A percentile compares a stretch with the other conserved stretches of the same genome.
These are phyloP conservation scores for Hylaeus volcanicus DNA, from an alignment of 1,140 invertebrate genomes.

Conservation along the genomic window DNA sequence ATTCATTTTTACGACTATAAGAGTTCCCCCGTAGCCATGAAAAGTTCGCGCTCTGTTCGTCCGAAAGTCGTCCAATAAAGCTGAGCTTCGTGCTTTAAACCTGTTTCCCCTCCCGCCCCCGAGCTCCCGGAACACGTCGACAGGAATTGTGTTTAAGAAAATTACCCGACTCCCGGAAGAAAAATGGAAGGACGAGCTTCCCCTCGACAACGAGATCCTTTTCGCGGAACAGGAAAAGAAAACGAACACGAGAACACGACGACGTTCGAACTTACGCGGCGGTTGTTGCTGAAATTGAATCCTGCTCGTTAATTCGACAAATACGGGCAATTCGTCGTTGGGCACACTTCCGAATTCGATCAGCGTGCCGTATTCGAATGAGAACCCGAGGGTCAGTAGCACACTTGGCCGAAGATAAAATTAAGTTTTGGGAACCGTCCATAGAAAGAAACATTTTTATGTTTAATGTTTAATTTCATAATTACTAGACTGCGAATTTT, in stretches of 20 bases:
- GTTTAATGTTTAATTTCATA: no score
- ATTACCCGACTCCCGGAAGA: conserved; percentile 32
- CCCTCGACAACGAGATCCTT: conserved; percentile 24
- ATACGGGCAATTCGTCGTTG: not conserved
- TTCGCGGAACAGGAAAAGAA: conserved; percentile 8
- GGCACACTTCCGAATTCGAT: not conserved
- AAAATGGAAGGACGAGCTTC: conserved; percentile 4
- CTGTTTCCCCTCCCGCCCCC: conserved; percentile 9
- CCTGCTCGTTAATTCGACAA: not conserved
- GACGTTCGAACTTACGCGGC: not conserved
- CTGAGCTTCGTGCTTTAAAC: conserved; percentile 30
- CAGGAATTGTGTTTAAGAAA: conserved; percentile 47
- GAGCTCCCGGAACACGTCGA: not conserved
- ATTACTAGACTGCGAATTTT: no score
- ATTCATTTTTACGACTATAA: conserved; percentile 55
- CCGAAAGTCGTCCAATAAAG: conserved; percentile 57
- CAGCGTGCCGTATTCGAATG: no score
- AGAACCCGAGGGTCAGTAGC: no score
- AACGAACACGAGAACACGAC: not conserved
- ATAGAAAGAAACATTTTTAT: no score
- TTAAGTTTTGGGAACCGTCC: no score
- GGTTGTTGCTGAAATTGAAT: not conserved
- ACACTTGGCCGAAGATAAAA: no score
- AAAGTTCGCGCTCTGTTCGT: conserved; percentile 47
- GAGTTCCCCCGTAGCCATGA: conserved; percentile 36